These are phyloP conservation scores for Cephus spinipes DNA, from an alignment of 2,888 invertebrate genomes.

Conservation along the genomic window DNA sequence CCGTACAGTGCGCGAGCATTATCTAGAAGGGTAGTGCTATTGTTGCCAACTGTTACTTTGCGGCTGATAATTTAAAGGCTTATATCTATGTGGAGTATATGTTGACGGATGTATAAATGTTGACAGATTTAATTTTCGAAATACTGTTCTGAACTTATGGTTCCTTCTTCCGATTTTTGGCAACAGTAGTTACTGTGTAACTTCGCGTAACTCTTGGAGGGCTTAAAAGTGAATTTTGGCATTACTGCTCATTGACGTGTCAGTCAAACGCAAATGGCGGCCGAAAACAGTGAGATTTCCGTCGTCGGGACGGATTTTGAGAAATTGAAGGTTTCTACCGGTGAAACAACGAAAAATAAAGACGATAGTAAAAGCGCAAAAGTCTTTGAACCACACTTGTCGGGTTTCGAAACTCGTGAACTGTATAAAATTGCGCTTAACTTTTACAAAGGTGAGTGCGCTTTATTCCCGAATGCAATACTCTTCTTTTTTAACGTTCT, in stretches of 20 bases:
- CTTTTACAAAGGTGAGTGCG: slow-evolving; percentile 90
- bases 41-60: not conserved
- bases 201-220: not conserved
- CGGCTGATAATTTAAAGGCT: not conserved
- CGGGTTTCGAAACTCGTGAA: slow-evolving; percentile 70
- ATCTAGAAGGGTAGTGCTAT: not conserved
- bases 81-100: not conserved
- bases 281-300: slow-evolving; percentile 48
- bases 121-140: not conserved
- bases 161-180: not conserved
- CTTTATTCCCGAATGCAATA: slow-evolving; percentile 7
- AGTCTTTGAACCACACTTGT: slow-evolving; percentile 58
- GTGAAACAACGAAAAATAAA: slow-evolving; percentile 33
- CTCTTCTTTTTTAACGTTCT: not conserved
- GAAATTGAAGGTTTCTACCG: slow-evolving; percentile 43
- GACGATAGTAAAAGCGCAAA: slow-evolving; percentile 49
- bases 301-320: slow-evolving; percentile 46
- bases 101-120: not conserved
- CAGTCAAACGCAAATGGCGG: slow-evolving; percentile 59
- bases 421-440: slow-evolving; percentile 89
- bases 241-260: slow-evolving; percentile 44
- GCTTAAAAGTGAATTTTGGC: slow-evolving; percentile 10
- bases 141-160: not conserved
- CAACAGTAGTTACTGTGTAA: not conserved
- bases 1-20: not conserved